A percentile compares a stretch with the other conserved stretches of the same genome.
These are phyloP conservation scores for Stenchaetothrips biformis DNA, from an alignment of 2,888 invertebrate species.

Conservation along the genomic window DNA sequence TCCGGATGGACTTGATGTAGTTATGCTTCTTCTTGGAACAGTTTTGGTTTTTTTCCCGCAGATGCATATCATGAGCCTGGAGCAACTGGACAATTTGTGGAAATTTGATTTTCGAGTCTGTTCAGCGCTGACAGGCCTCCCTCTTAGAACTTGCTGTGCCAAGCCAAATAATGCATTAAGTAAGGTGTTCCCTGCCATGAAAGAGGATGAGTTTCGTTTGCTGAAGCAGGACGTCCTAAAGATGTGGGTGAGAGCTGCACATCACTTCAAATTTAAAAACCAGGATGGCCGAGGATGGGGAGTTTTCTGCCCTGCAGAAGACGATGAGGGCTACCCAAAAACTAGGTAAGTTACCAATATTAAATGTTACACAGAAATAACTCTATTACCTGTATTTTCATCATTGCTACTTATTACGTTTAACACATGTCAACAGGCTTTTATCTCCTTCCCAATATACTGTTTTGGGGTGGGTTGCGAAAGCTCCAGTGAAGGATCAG, in stretches of 20 bases:
- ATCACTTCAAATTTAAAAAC: slow-evolving; percentile 10
- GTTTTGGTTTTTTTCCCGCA: not conserved
- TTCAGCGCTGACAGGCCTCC: slow-evolving; percentile 7
- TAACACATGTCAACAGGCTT: not conserved
- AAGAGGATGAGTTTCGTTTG: not conserved
- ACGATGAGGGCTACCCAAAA: not conserved
- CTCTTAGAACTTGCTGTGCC: not conserved
- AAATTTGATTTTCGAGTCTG: slow-evolving; percentile 1
- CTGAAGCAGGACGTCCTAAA: not conserved
- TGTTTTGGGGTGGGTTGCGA: not conserved
- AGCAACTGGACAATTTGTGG: slow-evolving; percentile 4
- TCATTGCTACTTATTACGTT: not conserved
- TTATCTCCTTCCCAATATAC: not conserved
- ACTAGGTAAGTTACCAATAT: not conserved
- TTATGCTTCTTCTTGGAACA: not conserved
- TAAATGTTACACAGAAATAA: not conserved
- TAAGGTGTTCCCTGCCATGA: not conserved
- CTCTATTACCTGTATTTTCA: not conserved
- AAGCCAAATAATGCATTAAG: not conserved
- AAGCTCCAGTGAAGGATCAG: not conserved
- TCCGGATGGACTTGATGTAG: not conserved
- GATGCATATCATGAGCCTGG: not conserved
- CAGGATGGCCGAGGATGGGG: not conserved
- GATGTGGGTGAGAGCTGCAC: slow-evolving; percentile 8
- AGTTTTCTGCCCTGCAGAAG: not conserved